Evolutionary conservation across 2,888 invertebrate species (phyloP).

Genomic region (Cistogaster globosa): DNA sequence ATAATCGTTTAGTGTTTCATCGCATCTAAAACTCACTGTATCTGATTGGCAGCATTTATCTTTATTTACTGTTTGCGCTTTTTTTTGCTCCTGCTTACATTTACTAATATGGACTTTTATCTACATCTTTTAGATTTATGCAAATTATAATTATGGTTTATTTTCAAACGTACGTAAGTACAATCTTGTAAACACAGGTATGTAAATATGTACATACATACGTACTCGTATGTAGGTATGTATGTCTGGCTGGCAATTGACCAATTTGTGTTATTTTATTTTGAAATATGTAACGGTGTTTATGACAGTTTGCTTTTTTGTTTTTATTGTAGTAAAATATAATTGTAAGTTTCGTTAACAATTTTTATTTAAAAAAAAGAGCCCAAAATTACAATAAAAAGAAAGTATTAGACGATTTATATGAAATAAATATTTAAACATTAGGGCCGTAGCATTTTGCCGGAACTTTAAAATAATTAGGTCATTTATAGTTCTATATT

Average conservation of each 20-base stretch:
- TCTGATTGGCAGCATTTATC: conserved; percentile 13
- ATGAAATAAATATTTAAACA: conserved; percentile 28
- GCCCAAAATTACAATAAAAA: conserved; percentile 43
- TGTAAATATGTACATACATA: not conserved
- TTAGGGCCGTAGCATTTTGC: conserved; percentile 8
- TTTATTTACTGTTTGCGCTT: conserved; percentile 25
- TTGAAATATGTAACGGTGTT: conserved; percentile 64
- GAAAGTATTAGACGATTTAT: conserved; percentile 59
- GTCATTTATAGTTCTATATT: not conserved
- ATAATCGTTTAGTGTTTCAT: not conserved
- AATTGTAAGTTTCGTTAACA: conserved; percentile 59
- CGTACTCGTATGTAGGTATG: too few species aligned
- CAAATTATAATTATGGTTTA: conserved; percentile 59
- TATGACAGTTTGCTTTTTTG: conserved; percentile 64
- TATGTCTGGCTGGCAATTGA: conserved; percentile 61
- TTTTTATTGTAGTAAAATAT: conserved; percentile 4
- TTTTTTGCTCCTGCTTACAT: conserved; percentile 23
- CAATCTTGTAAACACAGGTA: not conserved
- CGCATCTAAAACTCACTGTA: conserved; percentile 12
- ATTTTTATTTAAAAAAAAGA: conserved; percentile 40
- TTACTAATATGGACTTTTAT: conserved; percentile 46
- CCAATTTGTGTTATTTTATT: conserved; percentile 65
- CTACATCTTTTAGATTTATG: conserved; percentile 62
- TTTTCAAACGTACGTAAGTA: not conserved
- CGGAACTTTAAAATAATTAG: not conserved